Conservation (phyloP, 2,113 vertebrate species). For the Hydropotes inermis region DNA sequence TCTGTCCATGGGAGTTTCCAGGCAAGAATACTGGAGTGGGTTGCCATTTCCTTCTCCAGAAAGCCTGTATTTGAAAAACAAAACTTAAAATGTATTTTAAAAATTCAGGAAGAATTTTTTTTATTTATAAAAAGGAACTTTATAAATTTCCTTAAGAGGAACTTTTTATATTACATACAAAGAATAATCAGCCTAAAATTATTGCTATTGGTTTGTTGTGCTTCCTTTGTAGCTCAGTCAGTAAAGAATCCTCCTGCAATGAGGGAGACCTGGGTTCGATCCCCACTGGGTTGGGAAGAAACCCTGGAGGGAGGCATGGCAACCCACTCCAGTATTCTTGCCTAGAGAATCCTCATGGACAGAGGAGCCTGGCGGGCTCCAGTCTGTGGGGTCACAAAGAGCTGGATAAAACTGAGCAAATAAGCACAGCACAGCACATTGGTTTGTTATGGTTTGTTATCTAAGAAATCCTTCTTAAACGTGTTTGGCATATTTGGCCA, state of each 20-base stretch:
- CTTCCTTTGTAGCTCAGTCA: not conserved
- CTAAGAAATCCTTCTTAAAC: not conserved
- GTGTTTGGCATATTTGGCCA: not conserved
- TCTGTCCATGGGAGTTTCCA: not conserved
- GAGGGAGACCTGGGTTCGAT: not conserved
- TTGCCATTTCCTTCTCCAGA: not conserved
- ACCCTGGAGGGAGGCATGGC: not conserved
- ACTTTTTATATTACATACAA: not conserved
- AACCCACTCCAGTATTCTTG: not conserved
- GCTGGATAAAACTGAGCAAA: not conserved
- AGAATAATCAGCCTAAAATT: not conserved
- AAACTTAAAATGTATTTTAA: not conserved
- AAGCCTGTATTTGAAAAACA: not conserved
- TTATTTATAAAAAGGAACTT: not conserved
- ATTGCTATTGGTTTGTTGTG: not conserved
- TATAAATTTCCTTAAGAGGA: not conserved
- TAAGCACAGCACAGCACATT: not conserved
- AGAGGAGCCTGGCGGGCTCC: not conserved
- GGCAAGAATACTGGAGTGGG: not conserved
- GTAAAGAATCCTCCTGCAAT: not conserved
- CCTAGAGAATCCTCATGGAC: not conserved
- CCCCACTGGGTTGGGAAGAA: not conserved
- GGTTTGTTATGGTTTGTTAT: not conserved
- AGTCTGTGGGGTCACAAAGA: not conserved
- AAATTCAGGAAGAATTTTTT: not conserved